phyloP scores from a whole-genome alignment of 2,888 invertebrate species.

The Petrolisthes cinctipes region DNA sequence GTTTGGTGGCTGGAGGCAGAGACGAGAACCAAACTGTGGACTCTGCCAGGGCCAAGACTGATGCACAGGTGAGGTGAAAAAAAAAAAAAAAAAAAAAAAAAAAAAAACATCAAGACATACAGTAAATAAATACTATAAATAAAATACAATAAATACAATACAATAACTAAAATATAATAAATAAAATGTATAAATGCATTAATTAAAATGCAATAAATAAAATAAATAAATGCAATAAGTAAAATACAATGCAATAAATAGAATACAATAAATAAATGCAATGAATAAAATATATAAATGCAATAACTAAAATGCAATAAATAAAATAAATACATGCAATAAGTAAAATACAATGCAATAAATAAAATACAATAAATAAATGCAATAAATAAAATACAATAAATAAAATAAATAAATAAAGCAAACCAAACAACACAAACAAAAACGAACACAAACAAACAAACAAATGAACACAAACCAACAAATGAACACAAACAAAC shows the following conservation, averaged over 20 bases:
- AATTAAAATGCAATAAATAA: constrained; percentile 7
- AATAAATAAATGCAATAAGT: background rate
- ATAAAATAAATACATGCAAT: no score
- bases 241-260: background rate
- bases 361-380: no score
- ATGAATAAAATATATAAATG: no score
- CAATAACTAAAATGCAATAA: background rate
- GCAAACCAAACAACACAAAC: no score
- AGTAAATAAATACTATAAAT: background rate
- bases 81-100: background rate
- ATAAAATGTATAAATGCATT: no score
- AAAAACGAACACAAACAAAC: no score
- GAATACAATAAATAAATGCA: background rate
- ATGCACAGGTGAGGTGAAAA: constrained; percentile 65
- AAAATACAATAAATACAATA: background rate
- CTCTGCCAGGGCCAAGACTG: constrained; percentile 51
- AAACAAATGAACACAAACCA: no score
- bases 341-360: no score
- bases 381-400: no score
- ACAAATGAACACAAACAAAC: background rate
- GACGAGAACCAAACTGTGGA: constrained; percentile 50
- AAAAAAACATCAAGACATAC: background rate
- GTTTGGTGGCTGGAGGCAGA: constrained; percentile 53
- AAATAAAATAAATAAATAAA: no score
- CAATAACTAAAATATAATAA: no score